These are phyloP conservation scores for Nephrotoma guestfalica DNA, from an alignment of 2,888 invertebrate genomes.

Conservation along the genomic window DNA sequence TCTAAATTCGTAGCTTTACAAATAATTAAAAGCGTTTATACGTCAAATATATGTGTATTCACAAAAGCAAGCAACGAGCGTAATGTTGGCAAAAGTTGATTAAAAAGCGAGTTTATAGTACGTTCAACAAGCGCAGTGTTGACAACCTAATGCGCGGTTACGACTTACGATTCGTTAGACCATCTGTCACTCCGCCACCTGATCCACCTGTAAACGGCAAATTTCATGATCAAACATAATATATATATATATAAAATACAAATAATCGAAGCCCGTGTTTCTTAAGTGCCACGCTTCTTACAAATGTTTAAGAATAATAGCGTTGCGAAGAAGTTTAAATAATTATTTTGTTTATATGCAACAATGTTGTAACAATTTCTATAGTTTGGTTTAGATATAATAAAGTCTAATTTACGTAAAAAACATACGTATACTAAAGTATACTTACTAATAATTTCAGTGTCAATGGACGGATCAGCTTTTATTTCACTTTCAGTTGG, in stretches of 20 bases:
- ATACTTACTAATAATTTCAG: conserved; percentile 39
- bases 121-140: not conserved
- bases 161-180: not conserved
- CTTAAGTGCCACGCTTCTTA: not conserved
- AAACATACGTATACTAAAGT: not conserved
- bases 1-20: not conserved
- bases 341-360: not conserved
- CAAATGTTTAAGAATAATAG: not conserved
- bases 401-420: not conserved
- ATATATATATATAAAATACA: not conserved
- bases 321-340: not conserved
- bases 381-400: no score
- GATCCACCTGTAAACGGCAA: not conserved
- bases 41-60: not conserved
- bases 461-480: conserved; percentile 37
- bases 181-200: not conserved
- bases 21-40: not conserved
- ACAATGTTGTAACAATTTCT: no score
- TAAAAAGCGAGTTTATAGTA: not conserved
- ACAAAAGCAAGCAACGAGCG: not conserved
- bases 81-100: not conserved
- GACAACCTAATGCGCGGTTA: not conserved
- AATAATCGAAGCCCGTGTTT: not conserved
- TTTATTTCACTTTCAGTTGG: conserved; percentile 36
- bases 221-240: not conserved